Evolutionary conservation across 2,113 vertebrate species (phyloP).

Genomic region (Gopherus evgoodei): DNA sequence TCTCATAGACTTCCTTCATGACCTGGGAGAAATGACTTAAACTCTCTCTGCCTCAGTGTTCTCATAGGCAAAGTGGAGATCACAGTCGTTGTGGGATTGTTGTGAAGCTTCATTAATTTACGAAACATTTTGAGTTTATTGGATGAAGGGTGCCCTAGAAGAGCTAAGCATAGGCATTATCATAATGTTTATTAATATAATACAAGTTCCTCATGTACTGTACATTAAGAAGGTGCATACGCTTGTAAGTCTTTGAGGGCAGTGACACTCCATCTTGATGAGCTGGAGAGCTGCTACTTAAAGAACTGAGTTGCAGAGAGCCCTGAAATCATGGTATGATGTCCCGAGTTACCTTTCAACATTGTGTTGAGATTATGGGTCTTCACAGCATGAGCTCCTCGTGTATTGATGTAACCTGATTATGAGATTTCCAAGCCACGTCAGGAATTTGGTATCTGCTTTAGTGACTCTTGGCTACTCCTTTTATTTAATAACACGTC

Average conservation of each 20-base stretch:
- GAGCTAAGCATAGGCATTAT: background rate
- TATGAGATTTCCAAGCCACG: background rate
- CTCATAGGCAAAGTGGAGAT: no score
- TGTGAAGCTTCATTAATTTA: background rate
- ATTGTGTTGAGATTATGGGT: background rate
- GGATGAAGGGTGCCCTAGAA: background rate
- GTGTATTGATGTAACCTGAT: background rate
- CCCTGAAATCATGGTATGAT: background rate
- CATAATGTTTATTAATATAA: fast-evolving
- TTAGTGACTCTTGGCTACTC: background rate
- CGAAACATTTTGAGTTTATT: fast-evolving
- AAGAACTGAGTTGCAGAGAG: background rate
- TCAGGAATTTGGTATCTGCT: background rate
- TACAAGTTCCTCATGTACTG: background rate
- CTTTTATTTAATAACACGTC: background rate
- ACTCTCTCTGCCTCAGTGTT: background rate
- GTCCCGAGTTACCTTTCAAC: background rate
- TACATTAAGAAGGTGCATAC: background rate
- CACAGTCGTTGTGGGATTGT: fast-evolving
- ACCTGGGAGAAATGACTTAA: fast-evolving
- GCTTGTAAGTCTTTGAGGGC: background rate
- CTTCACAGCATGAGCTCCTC: background rate
- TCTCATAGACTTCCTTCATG: background rate
- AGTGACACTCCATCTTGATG: background rate
- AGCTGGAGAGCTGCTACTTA: background rate